These are phyloP conservation scores for Acipenser transmontanus DNA, from an alignment of 2,797 vertebrate genomes.

Conservation along the genomic window DNA sequence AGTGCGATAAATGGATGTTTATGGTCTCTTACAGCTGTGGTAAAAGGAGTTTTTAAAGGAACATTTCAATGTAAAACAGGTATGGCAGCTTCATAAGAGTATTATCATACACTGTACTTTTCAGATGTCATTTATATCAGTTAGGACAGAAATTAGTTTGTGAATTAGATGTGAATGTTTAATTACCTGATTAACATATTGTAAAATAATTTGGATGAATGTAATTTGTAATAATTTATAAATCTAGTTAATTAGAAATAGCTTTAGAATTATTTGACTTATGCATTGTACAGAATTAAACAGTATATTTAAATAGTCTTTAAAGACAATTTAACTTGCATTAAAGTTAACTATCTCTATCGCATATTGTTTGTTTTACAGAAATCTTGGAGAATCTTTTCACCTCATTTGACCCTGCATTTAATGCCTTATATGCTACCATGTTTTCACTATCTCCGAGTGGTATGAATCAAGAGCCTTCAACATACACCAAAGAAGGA, in stretches of 20 bases:
- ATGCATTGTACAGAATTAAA: too few species aligned
- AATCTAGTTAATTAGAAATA: not conserved
- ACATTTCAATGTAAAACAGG: constrained; percentile 39
- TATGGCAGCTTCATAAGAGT: constrained; percentile 19
- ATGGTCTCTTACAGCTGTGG: constrained; percentile 55
- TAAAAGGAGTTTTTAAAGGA: constrained; percentile 60
- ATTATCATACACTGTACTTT: not conserved
- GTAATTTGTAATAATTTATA: too few species aligned
- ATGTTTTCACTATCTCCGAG: constrained; percentile 37
- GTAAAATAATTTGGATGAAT: not conserved
- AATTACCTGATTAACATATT: not conserved
- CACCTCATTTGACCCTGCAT: constrained; percentile 40
- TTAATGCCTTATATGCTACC: constrained; percentile 49
- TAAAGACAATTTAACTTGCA: too few species aligned
- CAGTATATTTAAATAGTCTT: too few species aligned
- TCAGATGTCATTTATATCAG: not conserved
- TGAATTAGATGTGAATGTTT: too few species aligned
- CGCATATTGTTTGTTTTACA: constrained; percentile 25
- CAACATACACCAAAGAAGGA: constrained; percentile 15
- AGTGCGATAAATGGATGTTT: constrained; percentile 51
- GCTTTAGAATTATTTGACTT: too few species aligned
- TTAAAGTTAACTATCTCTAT: too few species aligned
- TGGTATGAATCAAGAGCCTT: constrained; percentile 22
- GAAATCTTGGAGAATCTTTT: constrained; percentile 48
- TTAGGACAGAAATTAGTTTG: too few species aligned